Conservation (phyloP, 2,888 invertebrate species). For the Rhopalosiphum nymphaeae region DNA sequence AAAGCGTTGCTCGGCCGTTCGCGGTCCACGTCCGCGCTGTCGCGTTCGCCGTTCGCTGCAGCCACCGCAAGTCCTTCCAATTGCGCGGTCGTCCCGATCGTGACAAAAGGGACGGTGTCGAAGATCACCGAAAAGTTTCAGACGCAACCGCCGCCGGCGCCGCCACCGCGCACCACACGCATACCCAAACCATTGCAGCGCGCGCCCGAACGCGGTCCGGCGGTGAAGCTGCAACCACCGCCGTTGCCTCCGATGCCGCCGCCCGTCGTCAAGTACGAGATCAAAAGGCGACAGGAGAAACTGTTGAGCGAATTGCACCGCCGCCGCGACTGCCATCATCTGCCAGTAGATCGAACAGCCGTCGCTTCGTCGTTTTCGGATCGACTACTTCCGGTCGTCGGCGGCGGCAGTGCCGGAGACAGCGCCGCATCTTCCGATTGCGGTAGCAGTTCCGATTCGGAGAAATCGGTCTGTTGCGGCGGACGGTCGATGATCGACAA, state of each 20-base stretch:
- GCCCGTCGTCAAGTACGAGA: conserved; percentile 47
- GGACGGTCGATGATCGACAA: neutral
- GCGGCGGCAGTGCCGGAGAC: neutral
- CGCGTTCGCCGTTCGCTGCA: neutral
- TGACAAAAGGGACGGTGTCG: conserved; percentile 69
- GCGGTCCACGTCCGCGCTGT: neutral
- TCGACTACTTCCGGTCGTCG: neutral
- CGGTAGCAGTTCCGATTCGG: conserved; percentile 58
- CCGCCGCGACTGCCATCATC: neutral
- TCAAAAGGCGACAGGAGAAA: conserved; percentile 43
- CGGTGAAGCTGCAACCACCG: conserved; percentile 70
- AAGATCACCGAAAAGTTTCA: conserved; percentile 74
- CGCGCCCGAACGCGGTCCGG: neutral
- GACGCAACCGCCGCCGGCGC: conserved; percentile 71
- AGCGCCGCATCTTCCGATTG: conserved; percentile 37
- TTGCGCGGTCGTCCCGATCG: conserved; percentile 62
- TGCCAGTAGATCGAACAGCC: neutral
- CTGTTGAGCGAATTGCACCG: conserved; percentile 35
- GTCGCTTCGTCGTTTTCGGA: neutral
- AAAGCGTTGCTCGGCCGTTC: conserved; percentile 54
- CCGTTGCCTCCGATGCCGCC: conserved; percentile 67
- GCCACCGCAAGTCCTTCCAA: neutral
- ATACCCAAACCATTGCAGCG: conserved; percentile 62
- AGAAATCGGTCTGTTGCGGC: conserved; percentile 41
- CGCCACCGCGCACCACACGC: conserved; percentile 67